phyloP scores from a whole-genome alignment of 2,888 invertebrate species.

The Pandemis corylana region DNA sequence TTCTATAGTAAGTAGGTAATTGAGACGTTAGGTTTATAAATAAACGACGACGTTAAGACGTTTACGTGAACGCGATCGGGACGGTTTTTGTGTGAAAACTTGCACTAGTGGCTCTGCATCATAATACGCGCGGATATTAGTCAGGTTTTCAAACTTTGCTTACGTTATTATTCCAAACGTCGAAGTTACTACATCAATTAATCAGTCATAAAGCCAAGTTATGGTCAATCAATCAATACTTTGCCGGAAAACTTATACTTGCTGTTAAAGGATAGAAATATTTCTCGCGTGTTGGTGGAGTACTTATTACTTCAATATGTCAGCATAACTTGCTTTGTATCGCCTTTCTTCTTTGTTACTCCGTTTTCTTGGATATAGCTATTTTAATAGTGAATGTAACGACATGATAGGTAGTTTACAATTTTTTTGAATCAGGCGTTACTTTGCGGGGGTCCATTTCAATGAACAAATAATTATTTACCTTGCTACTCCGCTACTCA shows the following conservation, averaged over 20 bases:
- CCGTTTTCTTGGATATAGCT: background rate
- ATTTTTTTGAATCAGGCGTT: too few relatives aligned
- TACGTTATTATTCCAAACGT: background rate
- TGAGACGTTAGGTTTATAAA: too few relatives aligned
- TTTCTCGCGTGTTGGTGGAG: constrained; percentile 28
- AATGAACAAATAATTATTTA: too few relatives aligned
- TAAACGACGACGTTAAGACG: too few relatives aligned
- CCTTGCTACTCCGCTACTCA: too few relatives aligned
- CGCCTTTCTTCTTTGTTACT: constrained; percentile 21
- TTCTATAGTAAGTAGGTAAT: too few relatives aligned
- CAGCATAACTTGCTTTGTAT: constrained; percentile 23
- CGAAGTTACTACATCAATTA: constrained; percentile 22
- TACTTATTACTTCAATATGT: constrained; percentile 22
- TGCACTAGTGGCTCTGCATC: background rate
- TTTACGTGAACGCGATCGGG: too few relatives aligned
- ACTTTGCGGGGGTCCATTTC: too few relatives aligned
- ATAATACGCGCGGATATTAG: background rate
- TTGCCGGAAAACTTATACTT: constrained; percentile 30
- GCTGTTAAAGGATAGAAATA: constrained; percentile 23
- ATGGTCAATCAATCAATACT: constrained; percentile 29
- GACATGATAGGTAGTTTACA: background rate
- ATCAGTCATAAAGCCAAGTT: constrained; percentile 39
- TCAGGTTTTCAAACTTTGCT: background rate
- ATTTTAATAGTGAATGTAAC: background rate
- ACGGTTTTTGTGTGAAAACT: too few relatives aligned